Percentiles rank a stretch among this genome's conserved stretches.
phyloP scores from a whole-genome alignment of 2,888 invertebrate species.

The Boloria selene region DNA sequence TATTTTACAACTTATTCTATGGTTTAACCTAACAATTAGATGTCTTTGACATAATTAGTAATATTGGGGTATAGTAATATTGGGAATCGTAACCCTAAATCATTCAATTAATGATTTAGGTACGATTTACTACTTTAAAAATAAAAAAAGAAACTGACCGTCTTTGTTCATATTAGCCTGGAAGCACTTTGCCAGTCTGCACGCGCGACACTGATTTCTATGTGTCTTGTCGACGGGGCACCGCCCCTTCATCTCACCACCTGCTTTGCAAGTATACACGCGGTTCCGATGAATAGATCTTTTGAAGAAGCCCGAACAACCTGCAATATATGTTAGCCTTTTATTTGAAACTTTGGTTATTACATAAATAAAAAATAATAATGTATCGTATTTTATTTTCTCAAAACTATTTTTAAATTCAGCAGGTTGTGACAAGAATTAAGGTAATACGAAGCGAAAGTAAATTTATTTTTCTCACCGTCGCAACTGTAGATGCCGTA shows the following conservation, averaged over 20 bases:
- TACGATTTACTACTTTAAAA: no score
- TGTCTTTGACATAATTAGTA: neutral
- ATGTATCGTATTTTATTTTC: no score
- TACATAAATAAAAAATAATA: neutral
- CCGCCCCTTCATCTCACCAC: constrained; percentile 94
- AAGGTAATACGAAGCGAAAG: no score
- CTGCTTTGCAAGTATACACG: constrained; percentile 98
- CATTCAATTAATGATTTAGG: neutral
- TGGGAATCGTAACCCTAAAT: neutral
- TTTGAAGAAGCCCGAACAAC: constrained; percentile 98
- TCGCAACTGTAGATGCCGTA: constrained; percentile 99
- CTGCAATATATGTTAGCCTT: constrained; percentile 67
- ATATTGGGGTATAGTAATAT: no score
- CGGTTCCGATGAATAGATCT: constrained; percentile 97
- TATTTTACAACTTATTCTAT: no score
- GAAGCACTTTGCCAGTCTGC: constrained; percentile 96
- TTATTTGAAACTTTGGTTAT: neutral
- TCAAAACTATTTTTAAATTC: no score
- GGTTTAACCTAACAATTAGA: no score
- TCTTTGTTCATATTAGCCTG: constrained; percentile 99
- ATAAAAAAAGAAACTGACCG: constrained; percentile 85
- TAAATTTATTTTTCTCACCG: constrained; percentile 83
- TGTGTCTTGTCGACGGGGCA: constrained; percentile 99
- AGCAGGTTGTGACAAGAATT: no score
- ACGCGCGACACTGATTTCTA: constrained; percentile 97